A percentile compares a stretch with the other conserved stretches of the same genome.
Evolutionary conservation across 2,888 invertebrate species (phyloP).

Genomic region (Drosophila falleni): DNA sequence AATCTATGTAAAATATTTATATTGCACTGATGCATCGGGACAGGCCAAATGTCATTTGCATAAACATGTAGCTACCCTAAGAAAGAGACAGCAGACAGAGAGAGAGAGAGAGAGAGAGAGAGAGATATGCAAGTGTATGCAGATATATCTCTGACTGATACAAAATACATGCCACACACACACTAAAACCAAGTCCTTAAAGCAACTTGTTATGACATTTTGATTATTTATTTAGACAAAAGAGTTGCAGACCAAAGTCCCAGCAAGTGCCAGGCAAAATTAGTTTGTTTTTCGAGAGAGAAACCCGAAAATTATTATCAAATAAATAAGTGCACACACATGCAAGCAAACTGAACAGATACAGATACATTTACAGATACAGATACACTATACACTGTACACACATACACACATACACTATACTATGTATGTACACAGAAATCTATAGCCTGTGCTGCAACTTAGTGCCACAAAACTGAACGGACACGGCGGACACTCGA

Average conservation of each 20-base stretch:
- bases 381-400: neutral
- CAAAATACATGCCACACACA: slow-evolving; percentile 7
- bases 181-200: slow-evolving; percentile 25
- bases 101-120: neutral
- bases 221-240: slow-evolving; percentile 80
- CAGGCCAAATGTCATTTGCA: slow-evolving; percentile 68
- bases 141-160: slow-evolving; percentile 5
- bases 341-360: slow-evolving; percentile 12
- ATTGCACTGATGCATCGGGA: slow-evolving; percentile 72
- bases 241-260: slow-evolving; percentile 44
- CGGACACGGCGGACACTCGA: slow-evolving; percentile 18
- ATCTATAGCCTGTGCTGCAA: slow-evolving; percentile 57
- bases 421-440: slow-evolving; percentile 12
- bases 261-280: slow-evolving; percentile 40
- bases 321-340: slow-evolving; percentile 72
- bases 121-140: slow-evolving; percentile 6
- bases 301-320: slow-evolving; percentile 72
- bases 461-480: slow-evolving; percentile 49
- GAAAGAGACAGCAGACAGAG: slow-evolving; percentile 9
- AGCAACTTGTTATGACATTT: slow-evolving; percentile 77
- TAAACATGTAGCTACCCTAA: slow-evolving; percentile 62
- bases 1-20: slow-evolving; percentile 80
- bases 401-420: too few relatives aligned
- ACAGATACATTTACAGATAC: slow-evolving; percentile 2
- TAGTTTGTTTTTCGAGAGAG: slow-evolving; percentile 65